Base-by-base conservation (phyloP, 2,888 invertebrate genomes). In the Merodon equestris region DNA sequence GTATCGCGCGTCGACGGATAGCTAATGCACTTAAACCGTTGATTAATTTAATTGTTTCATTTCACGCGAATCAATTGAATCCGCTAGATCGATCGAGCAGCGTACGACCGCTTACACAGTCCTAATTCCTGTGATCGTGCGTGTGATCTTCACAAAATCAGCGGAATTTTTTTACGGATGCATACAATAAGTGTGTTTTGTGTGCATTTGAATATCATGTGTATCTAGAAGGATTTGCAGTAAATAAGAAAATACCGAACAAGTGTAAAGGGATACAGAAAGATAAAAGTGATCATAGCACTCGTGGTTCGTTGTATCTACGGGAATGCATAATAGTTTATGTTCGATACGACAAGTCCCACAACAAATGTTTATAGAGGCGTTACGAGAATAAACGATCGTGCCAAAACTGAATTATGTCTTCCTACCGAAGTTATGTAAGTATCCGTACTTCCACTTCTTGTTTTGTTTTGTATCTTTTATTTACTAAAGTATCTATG, bases 361-460 rank as follows among this genome's bases (percentile, higher is more conserved):
- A 54, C 70, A 56, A 53, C 77, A 60, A 60, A 82, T 77, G 75
- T 70, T 73, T 77, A 70, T 68, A 81, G 50, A 73, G 56, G 68
- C 54, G 67, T 73, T 81, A 79, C 66, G 71, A 73, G 68, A 77
- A 81, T 72, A 76, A 72, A 63, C 72, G 51, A 54, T 66, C 48
- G 74, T 83, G 82, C 82, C 81, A 82, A 83, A 82, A 82, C 34
- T 58, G 68, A 79, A 82, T 77, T 68, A 87, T 87, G 88, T 87
- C 87, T 84, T 87, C 87, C 83, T 87, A 87, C 84, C 86, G 88
- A 83, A 88, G 86, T 88, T 87, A 87, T 87, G 87, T 87, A 87
- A 87, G 87, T 87, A 83, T 57, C 53, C 54, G 68, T 63, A 45
- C 45, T 17, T 1, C 48, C 56, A 27, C 19, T 50, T 40, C 18